Evolutionary conservation across 2,888 invertebrate species (phyloP), one percentile per base, ranked within the genome.

Genomic region (Cryptosula pallasiana): DNA sequence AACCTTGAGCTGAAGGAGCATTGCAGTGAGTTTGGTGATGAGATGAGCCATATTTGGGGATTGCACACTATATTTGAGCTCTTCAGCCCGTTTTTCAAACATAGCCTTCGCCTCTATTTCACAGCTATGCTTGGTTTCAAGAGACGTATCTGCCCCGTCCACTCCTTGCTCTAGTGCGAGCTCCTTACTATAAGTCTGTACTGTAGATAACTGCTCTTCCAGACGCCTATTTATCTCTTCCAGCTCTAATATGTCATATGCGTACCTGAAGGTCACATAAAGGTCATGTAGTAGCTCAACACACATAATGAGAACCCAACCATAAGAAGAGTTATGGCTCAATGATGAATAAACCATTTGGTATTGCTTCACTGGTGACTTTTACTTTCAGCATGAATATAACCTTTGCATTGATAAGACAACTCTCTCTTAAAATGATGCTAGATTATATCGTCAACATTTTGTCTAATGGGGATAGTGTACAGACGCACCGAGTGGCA

Each of bases 191-290:
- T 69, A 35, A 3, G 20, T 16, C 85, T 95, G 94, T 71, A 95
- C 91, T 79, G 92, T 91, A 80, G 91, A 91, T 71, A 96, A 88
- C 83, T 91, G 92, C 75, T 91, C 90, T 82, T 93, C 91, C 76
- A 97, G 88, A 82, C 95, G 93, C 78, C 89, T 89, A 85, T 97
- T 97, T 86, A 97, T 90, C 80, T 90, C 91, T 81, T 96, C 96
- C 78, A 97, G 88, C 76, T 95, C 93, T 72, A 96, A 90, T 1
- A 97, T 90, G 70, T 86, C 83, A 75, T 69, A 69, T 35, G 69
- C 69, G 25, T 69, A 69, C 69, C 69, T 69, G n/a, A n/a, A n/a
- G n/a, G n/a, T n/a, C n/a, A n/a, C n/a, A n/a, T n/a, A n/a, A n/a
- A n/a, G 54, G n/a, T n/a, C n/a, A n/a, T n/a, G n/a, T n/a, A n/a